Evolutionary conservation across 1,140 invertebrate species (phyloP), one percentile per base, ranked within the genome.

Genomic region (Heliconius hewitsoni): DNA sequence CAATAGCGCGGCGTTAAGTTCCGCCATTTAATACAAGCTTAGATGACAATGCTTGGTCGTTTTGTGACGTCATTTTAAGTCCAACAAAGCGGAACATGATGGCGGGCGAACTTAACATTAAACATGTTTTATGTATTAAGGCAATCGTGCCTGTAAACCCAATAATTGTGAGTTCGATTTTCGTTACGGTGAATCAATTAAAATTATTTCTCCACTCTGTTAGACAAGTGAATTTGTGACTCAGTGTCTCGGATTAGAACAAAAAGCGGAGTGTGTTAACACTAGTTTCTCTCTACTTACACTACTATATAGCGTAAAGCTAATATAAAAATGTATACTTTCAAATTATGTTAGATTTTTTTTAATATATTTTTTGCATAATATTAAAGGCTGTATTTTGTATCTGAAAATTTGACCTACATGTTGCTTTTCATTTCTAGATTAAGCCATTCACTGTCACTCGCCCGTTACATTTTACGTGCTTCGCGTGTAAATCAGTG

Each of bases 401-500:
- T 66, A 66, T 27, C 27, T 27, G 60, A 66, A 66, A 66, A 66
- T 66, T 66, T 13, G 23, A 27, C n/a, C 60, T 30, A 66, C 2
- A 66, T 66, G 60, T 66, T 66, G 27, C 60, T 66, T 66, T 57
- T 66, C 60, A 66, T 27, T 30, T 30, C 23, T 66, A 66, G 60
- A 66, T 66, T 66, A 66, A 66, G 60, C 60, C 60, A 72, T 72
- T 72, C 71, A 42, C 71, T 42, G 37, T 72, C 71, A 72, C 71
- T 42, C 71, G 34, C 4, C 71, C 71, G n/a, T 72, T 72, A 72
- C 34, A 9, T 42, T 23, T 72, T 72, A 72, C 71, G 71, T 72
- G 34, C 30, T 42, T 39, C 71, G 71, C 39, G 71, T 72, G 18
- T 42, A 72, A 72, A 72, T n/a, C 39, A 37, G 39, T 72, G 27